Evolutionary conservation across 1,140 invertebrate species (phyloP), one percentile per base, ranked within the genome.

Genomic region (Ceratoteleas bidentatus): DNA sequence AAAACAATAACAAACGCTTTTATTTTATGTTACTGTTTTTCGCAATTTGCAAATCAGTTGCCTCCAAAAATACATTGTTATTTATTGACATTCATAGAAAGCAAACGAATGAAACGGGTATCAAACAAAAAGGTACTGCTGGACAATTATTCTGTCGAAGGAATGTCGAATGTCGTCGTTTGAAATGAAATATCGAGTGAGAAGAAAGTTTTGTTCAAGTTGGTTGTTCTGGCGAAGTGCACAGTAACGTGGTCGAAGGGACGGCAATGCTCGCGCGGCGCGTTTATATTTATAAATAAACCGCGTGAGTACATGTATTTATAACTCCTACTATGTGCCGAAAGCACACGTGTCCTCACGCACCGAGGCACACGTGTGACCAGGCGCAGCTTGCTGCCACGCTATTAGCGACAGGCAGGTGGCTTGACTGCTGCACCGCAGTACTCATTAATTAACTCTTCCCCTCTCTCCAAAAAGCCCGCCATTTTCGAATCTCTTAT

Each of bases 281-380:
- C 50, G 36, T 64, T 75, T 24, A 24, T 75, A 62, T 74, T 57
- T 75, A 75, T 68, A 76, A 76, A 38, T 68, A 62, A 60, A 61
- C 56, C 40, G 64, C 47, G 50, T 60, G 73, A 49, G 57, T 45
- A 45, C 36, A 7, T 7, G 62, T 68, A 66, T 66, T 76, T 76
- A 62, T 76, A 76, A 50, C 72, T 33, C 13, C 33, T 53, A 62
- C 58, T 73, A 56, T 54, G 58, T 38, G 45, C n/a, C 36, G 57
- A 72, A 75, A 45, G 72, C 62, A 75, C 72, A 75, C 72, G 72
- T 75, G 72, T 75, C 72, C 61, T 56, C 15, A 75, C 72, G 72
- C 72, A 57, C 50, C 32, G 61, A 66, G n/a, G 61, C 45, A 75
- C 73, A 76, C 73, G 73, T 76, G 73, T 76, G 47, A 13, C n/a